These are phyloP conservation scores for Uromys caudimaculatus DNA, from an alignment of 2,797 vertebrate genomes.

Conservation along the genomic window DNA sequence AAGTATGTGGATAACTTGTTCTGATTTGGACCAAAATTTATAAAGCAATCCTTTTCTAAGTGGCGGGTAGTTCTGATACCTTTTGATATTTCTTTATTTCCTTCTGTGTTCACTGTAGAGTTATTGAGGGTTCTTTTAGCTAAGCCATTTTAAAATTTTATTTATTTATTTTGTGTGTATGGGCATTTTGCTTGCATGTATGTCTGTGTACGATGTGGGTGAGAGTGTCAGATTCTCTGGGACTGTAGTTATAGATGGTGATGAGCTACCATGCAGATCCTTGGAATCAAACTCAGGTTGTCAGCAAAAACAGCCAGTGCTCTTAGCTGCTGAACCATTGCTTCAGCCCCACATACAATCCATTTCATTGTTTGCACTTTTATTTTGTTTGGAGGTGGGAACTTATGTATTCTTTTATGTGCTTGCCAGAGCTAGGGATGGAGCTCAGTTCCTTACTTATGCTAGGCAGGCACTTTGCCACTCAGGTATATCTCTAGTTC, in stretches of 20 bases:
- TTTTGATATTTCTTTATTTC: conserved; percentile 15
- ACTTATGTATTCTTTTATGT: not conserved
- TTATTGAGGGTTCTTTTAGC: conserved; percentile 50
- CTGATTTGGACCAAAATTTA: conserved; percentile 50
- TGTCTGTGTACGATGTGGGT: not conserved
- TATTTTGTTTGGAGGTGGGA: not conserved
- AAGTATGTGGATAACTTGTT: conserved; percentile 27
- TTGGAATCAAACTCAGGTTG: not conserved
- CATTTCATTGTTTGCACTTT: not conserved
- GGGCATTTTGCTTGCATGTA: not conserved
- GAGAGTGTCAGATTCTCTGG: not conserved
- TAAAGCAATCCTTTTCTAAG: conserved; percentile 54
- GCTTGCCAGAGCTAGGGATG: not conserved
- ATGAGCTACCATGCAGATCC: not conserved
- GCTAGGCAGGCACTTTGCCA: not conserved
- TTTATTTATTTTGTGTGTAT: not conserved
- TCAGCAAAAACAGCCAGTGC: not conserved
- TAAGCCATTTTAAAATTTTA: not conserved
- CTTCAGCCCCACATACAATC: not conserved
- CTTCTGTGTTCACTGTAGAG: conserved; percentile 23
- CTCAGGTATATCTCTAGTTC: not conserved
- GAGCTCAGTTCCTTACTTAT: not conserved
- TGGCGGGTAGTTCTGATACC: conserved; percentile 2
- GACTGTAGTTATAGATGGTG: not conserved
- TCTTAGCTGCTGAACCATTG: not conserved